A percentile compares a stretch with the other conserved stretches of the same genome.
phyloP scores from a whole-genome alignment of 2,797 vertebrate genomes.

The Toxotes lorentzi region DNA sequence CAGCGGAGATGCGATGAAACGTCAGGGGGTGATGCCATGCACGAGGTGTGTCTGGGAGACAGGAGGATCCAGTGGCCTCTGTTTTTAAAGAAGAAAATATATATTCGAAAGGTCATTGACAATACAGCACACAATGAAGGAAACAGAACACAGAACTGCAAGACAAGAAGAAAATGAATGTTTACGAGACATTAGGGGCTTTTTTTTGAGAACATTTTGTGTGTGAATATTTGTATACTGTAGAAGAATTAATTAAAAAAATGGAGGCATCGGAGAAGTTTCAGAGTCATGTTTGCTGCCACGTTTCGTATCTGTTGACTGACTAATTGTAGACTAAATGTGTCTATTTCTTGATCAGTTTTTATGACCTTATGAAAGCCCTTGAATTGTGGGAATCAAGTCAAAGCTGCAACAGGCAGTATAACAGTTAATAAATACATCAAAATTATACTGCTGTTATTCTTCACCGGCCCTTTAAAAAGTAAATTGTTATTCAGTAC shows the following conservation, averaged over 20 bases:
- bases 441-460: neutral
- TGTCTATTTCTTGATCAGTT: too few relatives aligned
- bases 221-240: slow-evolving; percentile 94
- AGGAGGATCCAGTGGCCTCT: slow-evolving; percentile 35
- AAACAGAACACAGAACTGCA: slow-evolving; percentile 45
- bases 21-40: neutral
- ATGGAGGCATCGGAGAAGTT: slow-evolving; percentile 79
- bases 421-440: neutral
- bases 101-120: slow-evolving; percentile 44
- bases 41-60: slow-evolving; percentile 26
- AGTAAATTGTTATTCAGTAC: neutral
- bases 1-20: slow-evolving; percentile 5
- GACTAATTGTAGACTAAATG: neutral
- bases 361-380: too few relatives aligned
- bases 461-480: too few relatives aligned
- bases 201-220: slow-evolving; percentile 86
- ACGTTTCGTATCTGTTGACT: neutral
- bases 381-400: too few relatives aligned
- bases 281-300: slow-evolving; percentile 55
- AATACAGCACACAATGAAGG: slow-evolving; percentile 69
- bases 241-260: slow-evolving; percentile 93
- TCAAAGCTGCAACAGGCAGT: too few relatives aligned
- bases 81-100: slow-evolving; percentile 40
- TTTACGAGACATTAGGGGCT: slow-evolving; percentile 89
- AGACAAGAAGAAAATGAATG: slow-evolving; percentile 80